Conservation (phyloP, 1,140 invertebrate genomes). For the Brachionus manjavacas region DNA sequence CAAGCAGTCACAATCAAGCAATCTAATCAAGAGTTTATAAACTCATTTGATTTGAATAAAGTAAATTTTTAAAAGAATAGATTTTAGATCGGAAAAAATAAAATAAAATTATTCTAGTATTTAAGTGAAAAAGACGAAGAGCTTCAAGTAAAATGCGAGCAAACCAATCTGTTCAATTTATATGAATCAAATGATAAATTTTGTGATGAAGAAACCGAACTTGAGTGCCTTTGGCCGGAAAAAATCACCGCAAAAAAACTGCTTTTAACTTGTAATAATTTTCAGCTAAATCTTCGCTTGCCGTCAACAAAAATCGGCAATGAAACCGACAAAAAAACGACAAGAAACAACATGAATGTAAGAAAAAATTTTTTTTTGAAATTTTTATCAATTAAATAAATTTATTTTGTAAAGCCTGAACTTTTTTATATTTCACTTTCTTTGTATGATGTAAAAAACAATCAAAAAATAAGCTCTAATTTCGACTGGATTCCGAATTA, state of each 20-base stretch:
- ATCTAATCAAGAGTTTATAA: conserved; percentile 16
- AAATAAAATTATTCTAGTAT: neutral
- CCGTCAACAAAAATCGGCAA: neutral
- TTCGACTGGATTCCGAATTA: conserved; percentile 39
- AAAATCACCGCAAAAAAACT: neutral
- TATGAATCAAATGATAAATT: neutral
- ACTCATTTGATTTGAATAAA: conserved; percentile 29
- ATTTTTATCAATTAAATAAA: neutral
- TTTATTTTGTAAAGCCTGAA: neutral
- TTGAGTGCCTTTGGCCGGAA: conserved; percentile 2
- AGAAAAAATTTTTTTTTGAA: neutral
- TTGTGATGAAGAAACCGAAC: neutral
- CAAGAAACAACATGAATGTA: neutral
- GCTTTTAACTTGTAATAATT: neutral
- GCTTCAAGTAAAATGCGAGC: neutral
- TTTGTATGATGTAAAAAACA: conserved; percentile 9
- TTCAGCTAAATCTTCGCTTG: conserved; percentile 16
- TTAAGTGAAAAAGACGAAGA: conserved; percentile 30
- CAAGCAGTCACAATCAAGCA: neutral
- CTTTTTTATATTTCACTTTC: conserved; percentile 1
- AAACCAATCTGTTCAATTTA: conserved; percentile 15
- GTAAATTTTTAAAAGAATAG: neutral
- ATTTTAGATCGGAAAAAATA: neutral
- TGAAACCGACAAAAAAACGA: neutral
- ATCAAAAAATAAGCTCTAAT: conserved; percentile 39